Conservation (phyloP, 2,797 vertebrate genomes). For the Schizopygopsis pylzovi region DNA sequence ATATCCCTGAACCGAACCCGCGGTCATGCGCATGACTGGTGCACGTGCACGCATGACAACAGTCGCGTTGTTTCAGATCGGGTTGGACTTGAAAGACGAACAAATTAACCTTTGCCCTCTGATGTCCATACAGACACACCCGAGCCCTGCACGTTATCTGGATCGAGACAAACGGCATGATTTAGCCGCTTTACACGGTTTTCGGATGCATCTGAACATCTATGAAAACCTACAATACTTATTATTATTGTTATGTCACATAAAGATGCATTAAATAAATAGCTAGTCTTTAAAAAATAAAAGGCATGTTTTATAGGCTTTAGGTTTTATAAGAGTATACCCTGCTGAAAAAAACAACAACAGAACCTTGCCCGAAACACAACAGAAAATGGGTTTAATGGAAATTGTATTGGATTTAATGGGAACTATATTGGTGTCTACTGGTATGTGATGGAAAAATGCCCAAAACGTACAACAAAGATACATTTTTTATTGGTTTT, state of each 20-base stretch:
- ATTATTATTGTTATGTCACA: not conserved
- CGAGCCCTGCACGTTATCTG: conserved; percentile 50
- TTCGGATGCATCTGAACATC: not conserved
- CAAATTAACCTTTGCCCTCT: conserved; percentile 72
- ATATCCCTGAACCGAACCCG: not conserved
- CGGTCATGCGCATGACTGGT: not conserved
- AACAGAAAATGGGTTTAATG: too few species aligned
- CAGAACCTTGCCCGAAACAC: too few species aligned
- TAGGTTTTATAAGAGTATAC: not conserved
- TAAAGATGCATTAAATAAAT: not conserved
- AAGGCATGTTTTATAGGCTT: not conserved
- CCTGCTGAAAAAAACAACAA: too few species aligned
- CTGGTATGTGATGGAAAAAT: too few species aligned
- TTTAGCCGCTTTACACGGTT: not conserved
- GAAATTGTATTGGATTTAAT: too few species aligned
- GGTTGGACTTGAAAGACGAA: conserved; percentile 66
- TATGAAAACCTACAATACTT: not conserved
- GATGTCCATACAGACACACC: conserved; percentile 73
- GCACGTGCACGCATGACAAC: conserved; percentile 48
- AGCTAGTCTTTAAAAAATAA: not conserved
- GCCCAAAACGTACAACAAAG: too few species aligned
- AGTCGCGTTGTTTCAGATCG: conserved; percentile 50
- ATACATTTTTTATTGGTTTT: too few species aligned
- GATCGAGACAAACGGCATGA: not conserved
- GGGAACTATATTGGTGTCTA: too few species aligned